Base-by-base conservation (phyloP, 2,888 invertebrate genomes). In the Orthonevra nobilis region DNA sequence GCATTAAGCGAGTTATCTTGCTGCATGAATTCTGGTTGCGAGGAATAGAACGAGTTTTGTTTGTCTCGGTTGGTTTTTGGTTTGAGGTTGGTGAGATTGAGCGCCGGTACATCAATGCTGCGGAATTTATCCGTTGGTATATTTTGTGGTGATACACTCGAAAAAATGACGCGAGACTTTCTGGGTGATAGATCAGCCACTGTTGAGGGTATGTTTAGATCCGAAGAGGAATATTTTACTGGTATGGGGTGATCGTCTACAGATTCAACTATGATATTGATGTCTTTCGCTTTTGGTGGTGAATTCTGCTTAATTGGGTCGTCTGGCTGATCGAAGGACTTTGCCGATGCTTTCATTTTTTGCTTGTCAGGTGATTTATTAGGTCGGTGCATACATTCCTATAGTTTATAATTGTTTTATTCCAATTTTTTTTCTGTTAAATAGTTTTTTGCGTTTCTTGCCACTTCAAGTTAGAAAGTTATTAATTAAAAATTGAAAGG, bases 21-120 rank as follows among this genome's bases (percentile, higher is more conserved):
- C n/a, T 40, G 48, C 19, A 66, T 82, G 28, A 87, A 77, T 52
- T 87, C 87, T 3, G 87, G 87, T 28, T 87, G 86, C 7, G 87
- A 87, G 28, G 85, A 84, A 60, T 86, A 87, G 60, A 85, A 87
- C 0, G 84, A 64, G 2, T 54, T 66, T 4, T 46, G 28, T 42
- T 58, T 61, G 9, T 19, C 36, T 26, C 54, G 60, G 42, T 34
- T 56, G 28, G 26, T 54, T 30, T 79, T 79, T 0, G 73, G 48
- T 36, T 73, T 79, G 1, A 73, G 36, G 28, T 79, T 79, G 4
- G 72, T 73, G 14, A 42, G 10, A n/a, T 34, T 77, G 5, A 48
- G 26, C 1, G 66, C 66, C 26, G 79, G 79, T 1, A 70, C 70
- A n/a, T 79, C 73, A 1, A 73, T 20, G 6, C 66, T 15, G 12